These are phyloP conservation scores for Gymnobelideus leadbeateri DNA, from an alignment of 2,113 vertebrate genomes.

Conservation along the genomic window DNA sequence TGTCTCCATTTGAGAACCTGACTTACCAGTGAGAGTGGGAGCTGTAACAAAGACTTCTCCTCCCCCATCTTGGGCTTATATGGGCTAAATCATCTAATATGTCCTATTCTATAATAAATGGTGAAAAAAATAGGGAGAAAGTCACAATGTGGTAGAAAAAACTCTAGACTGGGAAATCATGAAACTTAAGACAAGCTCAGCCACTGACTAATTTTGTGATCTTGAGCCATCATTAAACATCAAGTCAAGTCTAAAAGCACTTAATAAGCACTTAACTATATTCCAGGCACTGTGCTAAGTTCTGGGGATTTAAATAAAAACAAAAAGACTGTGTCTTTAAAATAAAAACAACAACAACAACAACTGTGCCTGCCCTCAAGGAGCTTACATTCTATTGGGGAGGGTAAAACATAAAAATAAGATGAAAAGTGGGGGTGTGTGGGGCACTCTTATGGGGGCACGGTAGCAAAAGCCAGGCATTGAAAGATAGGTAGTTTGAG, in stretches of 20 bases:
- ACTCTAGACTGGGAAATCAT: background rate
- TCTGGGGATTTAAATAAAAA: background rate
- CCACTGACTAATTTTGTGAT: background rate
- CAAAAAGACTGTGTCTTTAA: background rate
- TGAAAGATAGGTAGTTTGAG: background rate
- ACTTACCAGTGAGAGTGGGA: background rate
- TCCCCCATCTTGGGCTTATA: background rate
- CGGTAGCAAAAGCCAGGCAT: background rate
- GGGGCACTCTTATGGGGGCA: background rate
- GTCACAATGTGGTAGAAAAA: background rate
- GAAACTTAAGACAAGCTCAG: background rate
- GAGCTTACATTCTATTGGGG: background rate
- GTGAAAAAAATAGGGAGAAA: background rate
- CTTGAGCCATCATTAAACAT: background rate
- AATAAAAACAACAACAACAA: no score
- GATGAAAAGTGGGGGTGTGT: background rate
- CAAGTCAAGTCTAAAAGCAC: background rate
- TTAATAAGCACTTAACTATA: background rate
- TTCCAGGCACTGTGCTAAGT: background rate
- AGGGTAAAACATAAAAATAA: background rate
- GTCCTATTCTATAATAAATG: background rate
- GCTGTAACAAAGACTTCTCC: background rate
- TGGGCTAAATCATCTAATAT: background rate
- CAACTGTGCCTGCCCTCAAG: background rate
- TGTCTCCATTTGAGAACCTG: background rate